These are phyloP conservation scores for Typhlichthys eigenmanni DNA, from an alignment of 2,797 vertebrate genomes.

Conservation along the genomic window DNA sequence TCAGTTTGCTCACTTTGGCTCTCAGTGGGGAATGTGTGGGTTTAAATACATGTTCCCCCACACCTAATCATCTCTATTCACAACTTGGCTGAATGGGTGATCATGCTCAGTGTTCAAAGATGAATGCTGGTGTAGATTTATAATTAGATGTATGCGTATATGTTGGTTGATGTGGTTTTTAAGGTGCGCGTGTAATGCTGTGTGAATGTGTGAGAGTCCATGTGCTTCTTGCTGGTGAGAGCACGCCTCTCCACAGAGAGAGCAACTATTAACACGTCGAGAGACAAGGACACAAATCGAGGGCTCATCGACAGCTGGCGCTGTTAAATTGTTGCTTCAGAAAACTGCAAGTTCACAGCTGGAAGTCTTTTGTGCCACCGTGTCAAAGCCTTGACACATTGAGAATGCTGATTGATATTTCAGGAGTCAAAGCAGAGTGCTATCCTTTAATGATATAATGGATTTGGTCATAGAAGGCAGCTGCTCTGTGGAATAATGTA, in stretches of 20 bases:
- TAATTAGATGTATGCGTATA: background rate
- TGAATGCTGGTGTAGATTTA: background rate
- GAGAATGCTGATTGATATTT: background rate
- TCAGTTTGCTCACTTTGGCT: slow-evolving; percentile 20
- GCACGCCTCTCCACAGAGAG: background rate
- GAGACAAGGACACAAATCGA: background rate
- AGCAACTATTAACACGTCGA: background rate
- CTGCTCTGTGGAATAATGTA: too few species aligned
- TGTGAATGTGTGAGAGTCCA: too few species aligned
- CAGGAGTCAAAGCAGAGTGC: background rate
- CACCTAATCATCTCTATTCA: slow-evolving; percentile 31
- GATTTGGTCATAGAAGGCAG: too few species aligned
- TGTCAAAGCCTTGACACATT: background rate
- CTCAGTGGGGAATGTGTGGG: slow-evolving; percentile 7
- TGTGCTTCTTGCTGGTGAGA: too few species aligned
- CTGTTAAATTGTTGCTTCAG: background rate
- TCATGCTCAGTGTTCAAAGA: slow-evolving; percentile 7
- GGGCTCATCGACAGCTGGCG: background rate
- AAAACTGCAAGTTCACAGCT: background rate
- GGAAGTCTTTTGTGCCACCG: background rate
- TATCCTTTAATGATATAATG: background rate
- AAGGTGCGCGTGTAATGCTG: too few species aligned
- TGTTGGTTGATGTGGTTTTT: too few species aligned
- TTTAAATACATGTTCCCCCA: slow-evolving; percentile 19
- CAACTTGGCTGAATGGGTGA: slow-evolving; percentile 19